Conservation (phyloP, 2,113 vertebrate species). For the Protobothrops mucrosquamatus region DNA sequence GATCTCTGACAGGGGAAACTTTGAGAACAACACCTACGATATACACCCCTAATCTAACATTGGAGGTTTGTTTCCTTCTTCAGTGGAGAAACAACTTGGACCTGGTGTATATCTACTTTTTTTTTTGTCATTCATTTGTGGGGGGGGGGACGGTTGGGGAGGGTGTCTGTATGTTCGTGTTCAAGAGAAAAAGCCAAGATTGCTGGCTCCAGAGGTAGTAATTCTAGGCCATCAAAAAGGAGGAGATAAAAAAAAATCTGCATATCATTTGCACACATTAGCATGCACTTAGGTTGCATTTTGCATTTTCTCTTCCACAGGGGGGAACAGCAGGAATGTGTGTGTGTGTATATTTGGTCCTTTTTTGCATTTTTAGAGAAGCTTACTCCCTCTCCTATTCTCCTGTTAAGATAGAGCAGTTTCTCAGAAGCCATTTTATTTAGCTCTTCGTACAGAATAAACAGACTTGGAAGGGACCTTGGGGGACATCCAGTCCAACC, state of each 20-base stretch:
- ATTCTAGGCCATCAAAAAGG: slow-evolving; percentile 58
- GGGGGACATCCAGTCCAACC: neutral
- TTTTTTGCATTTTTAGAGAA: slow-evolving; percentile 20
- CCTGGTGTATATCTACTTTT: slow-evolving; percentile 39
- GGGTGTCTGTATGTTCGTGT: slow-evolving; percentile 33
- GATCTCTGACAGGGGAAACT: neutral
- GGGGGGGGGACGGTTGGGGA: too few relatives aligned
- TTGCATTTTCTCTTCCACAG: slow-evolving; percentile 51
- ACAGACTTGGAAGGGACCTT: neutral
- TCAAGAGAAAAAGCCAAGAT: slow-evolving; percentile 58
- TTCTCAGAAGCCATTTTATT: neutral
- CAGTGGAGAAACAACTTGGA: slow-evolving; percentile 54
- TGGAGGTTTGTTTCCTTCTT: slow-evolving; percentile 38
- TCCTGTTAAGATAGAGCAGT: neutral
- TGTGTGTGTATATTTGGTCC: neutral
- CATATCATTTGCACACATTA: slow-evolving; percentile 65
- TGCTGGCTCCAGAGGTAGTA: slow-evolving; percentile 54
- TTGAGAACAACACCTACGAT: neutral
- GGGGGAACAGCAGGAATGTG: slow-evolving; percentile 35
- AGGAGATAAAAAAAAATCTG: slow-evolving; percentile 60
- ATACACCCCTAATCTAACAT: neutral
- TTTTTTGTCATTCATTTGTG: neutral
- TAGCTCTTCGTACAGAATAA: neutral
- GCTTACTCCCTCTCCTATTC: slow-evolving; percentile 1
- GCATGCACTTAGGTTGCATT: slow-evolving; percentile 51